Conservation (phyloP, 2,797 vertebrate genomes). For the Esox masquinongy region DNA sequence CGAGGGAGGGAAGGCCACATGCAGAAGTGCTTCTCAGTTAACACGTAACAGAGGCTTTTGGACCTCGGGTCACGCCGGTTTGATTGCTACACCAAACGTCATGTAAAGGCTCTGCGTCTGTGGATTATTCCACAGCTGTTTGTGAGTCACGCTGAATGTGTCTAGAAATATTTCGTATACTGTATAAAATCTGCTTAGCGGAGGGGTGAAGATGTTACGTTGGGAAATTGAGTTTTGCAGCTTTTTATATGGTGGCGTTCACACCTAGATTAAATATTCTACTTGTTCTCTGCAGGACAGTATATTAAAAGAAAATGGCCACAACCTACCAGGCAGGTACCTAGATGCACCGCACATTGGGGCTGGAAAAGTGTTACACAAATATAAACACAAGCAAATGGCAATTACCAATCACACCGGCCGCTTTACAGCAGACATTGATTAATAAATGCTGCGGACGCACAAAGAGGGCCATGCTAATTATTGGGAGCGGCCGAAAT, state of each 20-base stretch:
- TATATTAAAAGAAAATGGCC: slow-evolving; percentile 3
- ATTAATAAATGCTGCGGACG: slow-evolving; percentile 66
- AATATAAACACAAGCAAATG: slow-evolving; percentile 39
- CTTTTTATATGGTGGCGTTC: not conserved
- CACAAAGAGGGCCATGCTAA: slow-evolving; percentile 51
- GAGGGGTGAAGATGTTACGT: not conserved
- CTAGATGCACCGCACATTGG: slow-evolving; percentile 24
- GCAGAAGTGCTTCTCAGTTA: slow-evolving; percentile 27
- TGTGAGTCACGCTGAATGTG: not conserved
- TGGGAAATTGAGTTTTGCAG: not conserved
- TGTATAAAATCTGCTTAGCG: not conserved
- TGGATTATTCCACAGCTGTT: not conserved
- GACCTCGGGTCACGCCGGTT: slow-evolving; percentile 25
- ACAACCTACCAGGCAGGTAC: slow-evolving; percentile 33
- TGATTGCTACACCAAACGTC: not conserved
- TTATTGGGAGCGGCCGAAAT: slow-evolving; percentile 57
- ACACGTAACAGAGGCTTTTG: slow-evolving; percentile 17
- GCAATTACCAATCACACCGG: slow-evolving; percentile 60
- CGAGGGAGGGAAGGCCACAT: slow-evolving; percentile 42
- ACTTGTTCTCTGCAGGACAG: slow-evolving; percentile 7
- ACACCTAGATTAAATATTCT: slow-evolving; percentile 12
- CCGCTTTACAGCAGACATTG: slow-evolving; percentile 65
- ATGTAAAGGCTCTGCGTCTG: not conserved
- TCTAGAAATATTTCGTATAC: not conserved
- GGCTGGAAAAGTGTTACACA: slow-evolving; percentile 48